Evolutionary conservation across 2,797 vertebrate genomes (phyloP), one percentile per base, ranked within the genome.

Genomic region (Trematomus bernacchii): DNA sequence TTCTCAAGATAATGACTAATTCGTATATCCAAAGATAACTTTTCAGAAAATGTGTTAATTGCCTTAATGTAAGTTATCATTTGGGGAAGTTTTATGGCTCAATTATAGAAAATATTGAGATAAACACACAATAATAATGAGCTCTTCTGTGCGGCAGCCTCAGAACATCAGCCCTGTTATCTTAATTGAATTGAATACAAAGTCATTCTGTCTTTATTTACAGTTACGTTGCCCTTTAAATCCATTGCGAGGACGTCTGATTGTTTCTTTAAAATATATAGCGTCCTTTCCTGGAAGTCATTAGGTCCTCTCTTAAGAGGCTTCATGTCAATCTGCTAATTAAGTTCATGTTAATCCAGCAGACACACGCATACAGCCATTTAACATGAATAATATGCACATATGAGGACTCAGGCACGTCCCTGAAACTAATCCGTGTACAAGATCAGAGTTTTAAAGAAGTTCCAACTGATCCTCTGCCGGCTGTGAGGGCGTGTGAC

Each of bases 261-360:
- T 69, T 85, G 77, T 87, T 79, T 84, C 48, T 78, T 82, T 63
- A 77, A 78, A 75, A 80, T 55, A 59, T 61, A 37, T 37, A 51
- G 19, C 68, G 37, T 79, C 65, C 46, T 84, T 76, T 57, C 62
- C 64, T 71, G 63, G 53, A 82, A 72, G 78, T 69, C 59, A 55
- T 21, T 43, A 47, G 10, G 8, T 80, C 74, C 30, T 63, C 40
- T 69, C 67, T 75, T 72, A 73, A 87, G 80, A 78, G 23, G 80
- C 77, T 87, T 83, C 67, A 11, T 27, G 42, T 67, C 44, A 64
- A 79, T 61, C 33, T 64, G 74, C 67, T 90, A 85, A 91, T 91
- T 88, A 88, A 86, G 6, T 85, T 79, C 48, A 73, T 84, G 62
- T 67, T 89, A 87, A 89, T 92, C 84, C 78, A 73, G 30, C 52